A percentile compares a stretch with the other conserved stretches of the same genome.
phyloP scores from a whole-genome alignment of 2,113 vertebrate species.

The Melanerpes formicivorus region DNA sequence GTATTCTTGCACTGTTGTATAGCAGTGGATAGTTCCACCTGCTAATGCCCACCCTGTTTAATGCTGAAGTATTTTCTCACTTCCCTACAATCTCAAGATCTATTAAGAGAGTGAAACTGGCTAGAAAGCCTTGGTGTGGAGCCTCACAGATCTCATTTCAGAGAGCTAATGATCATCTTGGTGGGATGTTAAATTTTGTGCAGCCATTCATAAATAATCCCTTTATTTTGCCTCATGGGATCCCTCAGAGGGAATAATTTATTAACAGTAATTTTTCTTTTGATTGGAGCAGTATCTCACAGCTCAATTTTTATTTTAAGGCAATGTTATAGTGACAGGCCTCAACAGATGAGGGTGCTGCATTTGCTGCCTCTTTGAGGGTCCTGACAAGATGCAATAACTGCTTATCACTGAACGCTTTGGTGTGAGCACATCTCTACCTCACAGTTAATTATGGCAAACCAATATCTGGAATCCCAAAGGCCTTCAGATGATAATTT shows the following conservation, averaged over 20 bases:
- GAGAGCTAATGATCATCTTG: background rate
- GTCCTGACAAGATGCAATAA: background rate
- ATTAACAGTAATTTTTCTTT: background rate
- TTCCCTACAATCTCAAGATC: background rate
- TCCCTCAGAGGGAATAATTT: background rate
- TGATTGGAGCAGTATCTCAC: background rate
- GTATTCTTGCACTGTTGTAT: background rate
- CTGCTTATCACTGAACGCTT: background rate
- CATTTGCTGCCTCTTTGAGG: background rate
- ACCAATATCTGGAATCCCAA: background rate
- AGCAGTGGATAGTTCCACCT: background rate
- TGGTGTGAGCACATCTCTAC: background rate
- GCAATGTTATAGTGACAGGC: background rate
- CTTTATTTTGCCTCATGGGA: background rate
- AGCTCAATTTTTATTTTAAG: background rate
- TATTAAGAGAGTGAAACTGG: background rate
- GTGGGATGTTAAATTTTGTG: background rate
- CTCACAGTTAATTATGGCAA: background rate
- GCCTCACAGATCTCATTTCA: background rate
- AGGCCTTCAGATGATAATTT: background rate
- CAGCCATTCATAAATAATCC: background rate
- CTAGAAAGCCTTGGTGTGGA: background rate
- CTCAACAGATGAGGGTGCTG: background rate
- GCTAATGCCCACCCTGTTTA: background rate
- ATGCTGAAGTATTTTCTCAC: background rate